Evolutionary conservation across 2,888 invertebrate species (phyloP), one percentile per base, ranked within the genome.

Genomic region (Anthoptus insignis): DNA sequence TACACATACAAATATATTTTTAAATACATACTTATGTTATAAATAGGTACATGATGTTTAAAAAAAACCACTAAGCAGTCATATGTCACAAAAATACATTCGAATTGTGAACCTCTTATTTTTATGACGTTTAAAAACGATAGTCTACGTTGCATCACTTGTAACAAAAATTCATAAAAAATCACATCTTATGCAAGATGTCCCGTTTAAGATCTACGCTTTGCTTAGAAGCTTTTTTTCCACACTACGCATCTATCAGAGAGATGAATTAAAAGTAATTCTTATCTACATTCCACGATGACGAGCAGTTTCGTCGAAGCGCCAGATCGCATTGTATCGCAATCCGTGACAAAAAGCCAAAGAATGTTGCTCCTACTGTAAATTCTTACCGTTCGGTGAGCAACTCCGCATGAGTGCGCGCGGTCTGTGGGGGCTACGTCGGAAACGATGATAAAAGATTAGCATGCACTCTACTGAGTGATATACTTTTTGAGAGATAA

Each of bases 311-410:
- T 52, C 27, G 64, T 52, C 13, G 64, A 50, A 64, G 57, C 64
- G 58, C 64, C 64, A 58, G 56, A 57, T 64, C 21, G 58, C 52
- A 64, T 64, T 64, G 64, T 64, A 64, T 64, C 57, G 57, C 57
- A 64, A 57, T 14, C 57, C 57, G 58, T 52, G 64, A 58, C 52
- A 64, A 64, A 64, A 64, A 64, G 32, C 42, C 21, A 14, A 64
- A 64, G 57, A 64, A 64, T 64, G 64, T 19, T 32, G 64, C 57
- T 52, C 64, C 64, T 64, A 64, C 64, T 64, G 64, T 64, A 64
- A 64, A 64, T 64, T 64, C 64, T 64, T 64, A 64, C 64, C 64
- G 64, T 64, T 64, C 57, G 57, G 49, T 64, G 64, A 64, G 42
- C 64, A 50, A 37, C 39, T 42, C 39, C 57, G 64, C 64, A 29